These are phyloP conservation scores for Pharmacophagus antenor DNA, from an alignment of 2,888 invertebrate genomes.

Conservation along the genomic window DNA sequence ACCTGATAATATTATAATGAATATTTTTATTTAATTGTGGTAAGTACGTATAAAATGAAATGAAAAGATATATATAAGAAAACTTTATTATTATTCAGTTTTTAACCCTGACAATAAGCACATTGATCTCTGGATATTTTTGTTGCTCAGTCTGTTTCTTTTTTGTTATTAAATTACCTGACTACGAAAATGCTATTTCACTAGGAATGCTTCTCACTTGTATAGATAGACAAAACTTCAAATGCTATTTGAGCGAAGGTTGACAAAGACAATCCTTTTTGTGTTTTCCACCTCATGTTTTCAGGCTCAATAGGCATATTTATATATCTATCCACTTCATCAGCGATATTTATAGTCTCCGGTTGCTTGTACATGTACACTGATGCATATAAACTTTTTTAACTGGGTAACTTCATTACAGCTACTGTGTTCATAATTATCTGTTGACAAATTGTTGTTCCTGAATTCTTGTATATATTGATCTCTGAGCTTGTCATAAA, in stretches of 20 bases:
- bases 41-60: no score
- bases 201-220: no score
- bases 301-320: conserved; percentile 7
- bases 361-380: conserved; percentile 16
- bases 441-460: neutral
- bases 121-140: no score
- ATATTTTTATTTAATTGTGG: neutral
- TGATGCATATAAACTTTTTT: conserved; percentile 9
- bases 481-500: conserved; percentile 20
- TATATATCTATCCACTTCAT: conserved; percentile 10
- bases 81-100: no score
- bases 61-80: no score
- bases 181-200: neutral
- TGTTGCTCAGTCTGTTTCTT: no score
- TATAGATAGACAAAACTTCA: no score
- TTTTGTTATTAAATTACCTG: neutral
- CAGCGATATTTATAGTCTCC: conserved; percentile 12
- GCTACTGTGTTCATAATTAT: conserved; percentile 3
- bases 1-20: no score
- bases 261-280: no score
- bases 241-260: no score
- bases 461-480: neutral
- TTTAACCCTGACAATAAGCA: no score
- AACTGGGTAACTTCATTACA: conserved; percentile 4
- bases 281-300: no score